phyloP scores from a whole-genome alignment of 30 jellyfish, hydroid and myxozoan genomes.

The Turritopsis dohrnii region DNA sequence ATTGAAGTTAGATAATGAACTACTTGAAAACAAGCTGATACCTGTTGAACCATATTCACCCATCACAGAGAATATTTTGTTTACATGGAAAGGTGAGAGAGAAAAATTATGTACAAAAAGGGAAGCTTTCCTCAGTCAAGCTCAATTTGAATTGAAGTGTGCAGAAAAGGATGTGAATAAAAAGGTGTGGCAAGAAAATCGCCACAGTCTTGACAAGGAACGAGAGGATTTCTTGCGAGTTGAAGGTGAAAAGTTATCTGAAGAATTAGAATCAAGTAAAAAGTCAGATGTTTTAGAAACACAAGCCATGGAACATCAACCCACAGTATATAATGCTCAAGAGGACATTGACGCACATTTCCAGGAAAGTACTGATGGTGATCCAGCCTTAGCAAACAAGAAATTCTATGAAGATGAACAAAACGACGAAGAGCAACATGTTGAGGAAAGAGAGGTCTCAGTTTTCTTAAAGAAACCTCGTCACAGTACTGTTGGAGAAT shows the following conservation, averaged over 20 bases:
- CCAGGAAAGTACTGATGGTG: neutral
- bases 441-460: neutral
- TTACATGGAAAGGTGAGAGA: slow-evolving; percentile 9
- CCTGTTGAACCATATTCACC: neutral
- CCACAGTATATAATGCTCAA: neutral
- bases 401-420: neutral
- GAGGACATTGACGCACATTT: neutral
- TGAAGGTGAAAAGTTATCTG: neutral
- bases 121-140: neutral
- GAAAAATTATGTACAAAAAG: slow-evolving; percentile 7
- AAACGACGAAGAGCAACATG: neutral
- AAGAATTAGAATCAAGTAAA: neutral
- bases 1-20: neutral
- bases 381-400: neutral
- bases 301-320: neutral
- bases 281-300: neutral
- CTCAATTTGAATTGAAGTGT: too few species aligned
- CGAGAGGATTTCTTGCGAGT: neutral
- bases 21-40: neutral
- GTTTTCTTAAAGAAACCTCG: neutral
- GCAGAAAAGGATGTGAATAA: neutral
- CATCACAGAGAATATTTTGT: neutral
- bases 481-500: neutral
- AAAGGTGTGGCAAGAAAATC: slow-evolving; percentile 9
- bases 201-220: neutral